These are phyloP conservation scores for Aphaenogaster ashmeadi DNA, from an alignment of 1,140 invertebrate genomes.

Conservation along the genomic window DNA sequence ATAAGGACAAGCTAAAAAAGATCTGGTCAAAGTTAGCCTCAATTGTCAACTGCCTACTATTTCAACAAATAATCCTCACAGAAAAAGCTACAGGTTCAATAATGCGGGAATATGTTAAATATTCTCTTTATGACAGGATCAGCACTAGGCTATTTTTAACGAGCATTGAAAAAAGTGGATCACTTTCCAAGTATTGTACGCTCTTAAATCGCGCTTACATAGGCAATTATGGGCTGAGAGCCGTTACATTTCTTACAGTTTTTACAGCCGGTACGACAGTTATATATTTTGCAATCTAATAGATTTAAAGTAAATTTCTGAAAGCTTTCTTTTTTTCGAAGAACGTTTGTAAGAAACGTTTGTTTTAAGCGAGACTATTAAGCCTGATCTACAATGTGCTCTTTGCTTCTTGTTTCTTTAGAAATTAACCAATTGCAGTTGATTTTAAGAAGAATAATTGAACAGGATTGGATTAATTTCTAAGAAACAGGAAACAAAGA, in stretches of 20 bases:
- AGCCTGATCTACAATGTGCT: too few relatives aligned
- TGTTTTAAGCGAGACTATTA: background rate
- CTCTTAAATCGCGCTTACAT: too few relatives aligned
- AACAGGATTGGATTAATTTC: too few relatives aligned
- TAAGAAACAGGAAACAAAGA: too few relatives aligned
- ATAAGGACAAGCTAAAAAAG: slow-evolving; percentile 94
- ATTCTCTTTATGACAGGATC: slow-evolving; percentile 98
- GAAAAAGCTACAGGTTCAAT: slow-evolving; percentile 98
- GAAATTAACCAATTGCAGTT: too few relatives aligned
- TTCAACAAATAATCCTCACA: slow-evolving; percentile 94
- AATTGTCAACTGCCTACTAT: slow-evolving; percentile 97
- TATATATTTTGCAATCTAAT: background rate
- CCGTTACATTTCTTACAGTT: too few relatives aligned
- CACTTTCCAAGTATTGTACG: slow-evolving; percentile 98
- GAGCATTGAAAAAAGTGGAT: slow-evolving; percentile 99
- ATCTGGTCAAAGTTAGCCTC: slow-evolving; percentile 93
- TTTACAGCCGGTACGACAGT: background rate
- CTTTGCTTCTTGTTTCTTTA: too few relatives aligned
- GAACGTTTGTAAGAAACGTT: slow-evolving; percentile 3
- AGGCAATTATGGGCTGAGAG: too few relatives aligned
- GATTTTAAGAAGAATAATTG: too few relatives aligned
- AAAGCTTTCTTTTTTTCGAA: background rate
- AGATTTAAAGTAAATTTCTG: background rate
- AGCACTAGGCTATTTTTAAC: slow-evolving; percentile 98
- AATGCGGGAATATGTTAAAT: slow-evolving; percentile 98